Evolutionary conservation across 2,113 vertebrate species (phyloP).

Genomic region (Seriola aureovittata): DNA sequence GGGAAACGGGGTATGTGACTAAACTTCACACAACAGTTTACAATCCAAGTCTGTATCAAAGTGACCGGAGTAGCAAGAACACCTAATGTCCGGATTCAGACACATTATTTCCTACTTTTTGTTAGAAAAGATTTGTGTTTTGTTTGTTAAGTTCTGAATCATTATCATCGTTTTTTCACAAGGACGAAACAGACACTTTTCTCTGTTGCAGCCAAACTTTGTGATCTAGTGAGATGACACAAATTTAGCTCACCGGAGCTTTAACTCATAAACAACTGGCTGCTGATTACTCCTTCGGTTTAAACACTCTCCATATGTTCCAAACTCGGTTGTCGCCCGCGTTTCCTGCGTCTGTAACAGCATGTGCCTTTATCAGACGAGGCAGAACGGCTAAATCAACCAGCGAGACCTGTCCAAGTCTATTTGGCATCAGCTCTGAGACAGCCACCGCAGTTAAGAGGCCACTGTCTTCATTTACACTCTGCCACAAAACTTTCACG

Average conservation of each 20-base stretch:
- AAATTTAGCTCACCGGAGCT: neutral
- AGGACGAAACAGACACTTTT: neutral
- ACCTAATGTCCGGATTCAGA: neutral
- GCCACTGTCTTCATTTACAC: conserved; percentile 41
- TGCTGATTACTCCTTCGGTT: conserved; percentile 2
- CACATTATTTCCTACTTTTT: neutral
- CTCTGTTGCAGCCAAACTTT: neutral
- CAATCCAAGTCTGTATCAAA: neutral
- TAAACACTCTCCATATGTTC: conserved; percentile 53
- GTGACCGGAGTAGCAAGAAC: neutral
- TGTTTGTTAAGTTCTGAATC: neutral
- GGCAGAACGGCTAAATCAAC: conserved; percentile 43
- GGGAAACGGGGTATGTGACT: neutral
- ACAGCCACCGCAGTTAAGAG: conserved; percentile 46
- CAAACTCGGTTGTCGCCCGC: conserved; percentile 6
- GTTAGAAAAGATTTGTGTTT: neutral
- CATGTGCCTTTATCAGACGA: conserved; percentile 25
- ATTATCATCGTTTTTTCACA: neutral
- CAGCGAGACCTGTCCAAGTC: conserved; percentile 46
- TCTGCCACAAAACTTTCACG: conserved; percentile 34
- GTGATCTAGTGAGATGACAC: neutral
- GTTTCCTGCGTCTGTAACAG: conserved; percentile 39
- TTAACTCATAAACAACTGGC: conserved; percentile 1
- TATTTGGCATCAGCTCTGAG: conserved; percentile 33
- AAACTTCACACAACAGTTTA: neutral